These are phyloP conservation scores for Alloplasta piceator DNA, from an alignment of 2,888 invertebrate species.

Conservation along the genomic window DNA sequence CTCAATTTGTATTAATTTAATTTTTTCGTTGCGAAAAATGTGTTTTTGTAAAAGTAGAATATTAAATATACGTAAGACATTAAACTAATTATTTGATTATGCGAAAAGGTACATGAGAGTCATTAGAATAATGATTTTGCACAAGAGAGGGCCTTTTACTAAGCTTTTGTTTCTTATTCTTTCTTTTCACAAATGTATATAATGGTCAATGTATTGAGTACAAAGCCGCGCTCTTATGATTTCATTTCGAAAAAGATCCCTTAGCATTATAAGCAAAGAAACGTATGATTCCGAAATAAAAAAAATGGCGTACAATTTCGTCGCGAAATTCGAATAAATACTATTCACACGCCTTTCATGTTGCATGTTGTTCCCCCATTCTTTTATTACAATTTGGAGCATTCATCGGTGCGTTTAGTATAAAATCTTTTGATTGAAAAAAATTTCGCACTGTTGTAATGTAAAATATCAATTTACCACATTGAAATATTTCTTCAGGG, in stretches of 20 bases:
- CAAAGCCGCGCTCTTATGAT: constrained; percentile 62
- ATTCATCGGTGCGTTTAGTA: constrained; percentile 38
- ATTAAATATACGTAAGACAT: constrained; percentile 33
- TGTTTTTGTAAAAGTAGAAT: constrained; percentile 19
- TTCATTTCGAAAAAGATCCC: constrained; percentile 30
- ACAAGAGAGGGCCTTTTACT: constrained; percentile 34
- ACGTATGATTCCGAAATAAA: constrained; percentile 24
- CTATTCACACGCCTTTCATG: constrained; percentile 52
- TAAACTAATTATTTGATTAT: constrained; percentile 53
- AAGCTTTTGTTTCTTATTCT: constrained; percentile 1
- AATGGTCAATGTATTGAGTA: constrained; percentile 56
- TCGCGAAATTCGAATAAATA: constrained; percentile 32
- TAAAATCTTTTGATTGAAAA: constrained; percentile 16
- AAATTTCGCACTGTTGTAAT: constrained; percentile 24
- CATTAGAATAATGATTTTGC: constrained; percentile 45
- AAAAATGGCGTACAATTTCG: constrained; percentile 17
- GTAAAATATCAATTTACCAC: constrained; percentile 47
- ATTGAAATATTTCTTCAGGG: constrained; percentile 29
- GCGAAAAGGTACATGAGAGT: constrained; percentile 56
- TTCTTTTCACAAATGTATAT: constrained; percentile 6
- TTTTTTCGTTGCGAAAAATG: constrained; percentile 4
- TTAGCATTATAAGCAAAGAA: constrained; percentile 40
- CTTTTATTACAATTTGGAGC: background rate
- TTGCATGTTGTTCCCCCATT: background rate
- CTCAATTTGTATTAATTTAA: background rate